These are phyloP conservation scores for Oostethus manadensis DNA, from an alignment of 2,113 vertebrate genomes.

Conservation along the genomic window DNA sequence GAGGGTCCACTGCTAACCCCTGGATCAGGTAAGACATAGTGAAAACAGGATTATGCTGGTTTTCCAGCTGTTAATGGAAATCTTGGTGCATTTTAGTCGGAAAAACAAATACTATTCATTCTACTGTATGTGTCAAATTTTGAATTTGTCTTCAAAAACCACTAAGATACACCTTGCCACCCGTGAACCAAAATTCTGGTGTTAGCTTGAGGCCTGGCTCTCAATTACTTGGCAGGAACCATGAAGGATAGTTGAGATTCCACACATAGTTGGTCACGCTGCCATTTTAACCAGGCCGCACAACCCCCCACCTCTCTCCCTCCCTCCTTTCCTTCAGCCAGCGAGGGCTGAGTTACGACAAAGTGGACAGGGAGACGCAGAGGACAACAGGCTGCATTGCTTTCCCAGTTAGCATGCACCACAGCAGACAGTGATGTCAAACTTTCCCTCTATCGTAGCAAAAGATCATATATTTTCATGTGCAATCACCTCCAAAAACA, in stretches of 20 bases:
- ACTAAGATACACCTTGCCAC: conserved; percentile 24
- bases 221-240: conserved; percentile 54
- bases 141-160: conserved; percentile 25
- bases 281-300: conserved; percentile 66
- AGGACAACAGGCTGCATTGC: conserved; percentile 32
- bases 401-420: conserved; percentile 34
- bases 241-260: conserved; percentile 69
- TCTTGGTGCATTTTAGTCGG: too few relatives aligned
- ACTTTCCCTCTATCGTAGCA: background rate
- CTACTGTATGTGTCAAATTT: conserved; percentile 15
- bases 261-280: conserved; percentile 73
- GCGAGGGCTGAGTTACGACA: conserved; percentile 43
- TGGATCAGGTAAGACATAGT: conserved; percentile 80
- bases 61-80: background rate
- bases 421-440: conserved; percentile 34
- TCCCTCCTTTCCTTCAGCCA: conserved; percentile 21
- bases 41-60: background rate
- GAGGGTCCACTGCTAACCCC: conserved; percentile 93
- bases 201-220: conserved; percentile 20
- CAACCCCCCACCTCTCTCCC: conserved; percentile 2
- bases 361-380: conserved; percentile 37
- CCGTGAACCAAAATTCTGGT: conserved; percentile 59
- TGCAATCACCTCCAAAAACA: background rate
- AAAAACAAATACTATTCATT: background rate
- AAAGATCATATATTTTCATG: background rate